Percentiles rank a stretch among this genome's conserved stretches.
Evolutionary conservation across 2,113 vertebrate species (phyloP).

Genomic region (Castor canadensis): DNA sequence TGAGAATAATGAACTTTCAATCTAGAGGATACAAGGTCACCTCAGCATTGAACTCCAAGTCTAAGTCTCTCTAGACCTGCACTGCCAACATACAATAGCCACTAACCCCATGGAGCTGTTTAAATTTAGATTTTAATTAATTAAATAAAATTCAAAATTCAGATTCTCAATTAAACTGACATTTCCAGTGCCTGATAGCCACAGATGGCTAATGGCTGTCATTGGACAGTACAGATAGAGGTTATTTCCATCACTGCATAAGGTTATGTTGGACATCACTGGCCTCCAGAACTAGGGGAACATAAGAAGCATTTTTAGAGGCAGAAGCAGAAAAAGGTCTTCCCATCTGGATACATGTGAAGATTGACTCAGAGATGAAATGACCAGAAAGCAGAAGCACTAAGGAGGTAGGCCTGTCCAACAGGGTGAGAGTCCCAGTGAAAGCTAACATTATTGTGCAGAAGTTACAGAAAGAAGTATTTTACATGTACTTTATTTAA

Average conservation of each 20-base stretch:
- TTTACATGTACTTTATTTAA: not conserved
- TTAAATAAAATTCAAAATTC: constrained; percentile 15
- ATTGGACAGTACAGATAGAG: not conserved
- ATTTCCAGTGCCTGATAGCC: not conserved
- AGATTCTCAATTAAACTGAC: not conserved
- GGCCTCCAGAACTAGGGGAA: not conserved
- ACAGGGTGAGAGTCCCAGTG: not conserved
- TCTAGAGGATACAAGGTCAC: not conserved
- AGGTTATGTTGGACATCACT: not conserved
- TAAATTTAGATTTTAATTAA: not conserved
- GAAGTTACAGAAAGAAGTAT: not conserved
- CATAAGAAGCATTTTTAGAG: not conserved
- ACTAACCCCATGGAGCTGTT: not conserved
- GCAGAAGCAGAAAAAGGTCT: not conserved
- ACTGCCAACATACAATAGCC: not conserved
- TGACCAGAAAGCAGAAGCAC: not conserved
- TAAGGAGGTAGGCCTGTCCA: not conserved
- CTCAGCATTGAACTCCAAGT: not conserved
- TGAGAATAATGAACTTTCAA: not conserved
- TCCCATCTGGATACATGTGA: not conserved
- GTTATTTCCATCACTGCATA: not conserved
- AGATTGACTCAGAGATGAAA: constrained; percentile 26
- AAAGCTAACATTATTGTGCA: not conserved
- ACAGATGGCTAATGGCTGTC: not conserved
- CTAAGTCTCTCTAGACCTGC: not conserved